Evolutionary conservation across 2,797 vertebrate genomes (phyloP).

Genomic region (Dromococcyx pavoninus): DNA sequence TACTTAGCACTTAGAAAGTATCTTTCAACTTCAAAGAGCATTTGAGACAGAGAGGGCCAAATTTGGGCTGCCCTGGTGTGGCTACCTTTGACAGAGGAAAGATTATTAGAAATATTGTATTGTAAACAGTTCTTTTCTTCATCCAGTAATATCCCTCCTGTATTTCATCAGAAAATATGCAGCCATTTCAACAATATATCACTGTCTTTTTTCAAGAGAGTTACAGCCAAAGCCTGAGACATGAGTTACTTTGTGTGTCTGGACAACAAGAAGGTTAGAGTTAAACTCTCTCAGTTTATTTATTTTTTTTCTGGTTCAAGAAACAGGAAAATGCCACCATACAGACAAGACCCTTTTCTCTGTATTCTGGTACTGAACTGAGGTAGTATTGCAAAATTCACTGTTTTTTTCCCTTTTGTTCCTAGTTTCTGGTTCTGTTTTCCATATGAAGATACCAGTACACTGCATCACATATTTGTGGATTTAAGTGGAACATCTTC

Average conservation of each 20-base stretch:
- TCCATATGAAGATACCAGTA: not conserved
- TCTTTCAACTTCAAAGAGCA: not conserved
- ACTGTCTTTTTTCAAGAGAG: not conserved
- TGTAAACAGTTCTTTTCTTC: not conserved
- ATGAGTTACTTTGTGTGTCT: fast-evolving
- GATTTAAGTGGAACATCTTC: not conserved
- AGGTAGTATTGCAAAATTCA: not conserved
- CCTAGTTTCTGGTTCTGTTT: not conserved
- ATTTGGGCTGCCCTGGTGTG: fast-evolving
- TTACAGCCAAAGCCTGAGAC: not conserved
- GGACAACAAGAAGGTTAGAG: not conserved
- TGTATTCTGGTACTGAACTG: fast-evolving
- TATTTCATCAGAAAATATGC: not conserved
- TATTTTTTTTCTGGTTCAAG: not conserved
- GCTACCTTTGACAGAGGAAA: not conserved
- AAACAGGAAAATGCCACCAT: not conserved
- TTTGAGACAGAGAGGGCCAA: not conserved
- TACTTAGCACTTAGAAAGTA: not conserved
- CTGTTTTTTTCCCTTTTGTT: not conserved
- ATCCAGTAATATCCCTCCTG: not conserved
- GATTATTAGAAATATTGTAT: not conserved
- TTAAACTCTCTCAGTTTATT: fast-evolving
- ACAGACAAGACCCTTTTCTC: not conserved
- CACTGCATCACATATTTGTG: not conserved
- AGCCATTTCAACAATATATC: not conserved